Evolutionary conservation across 2,888 invertebrate species (phyloP).

Genomic region (Chydorus sphaericus): DNA sequence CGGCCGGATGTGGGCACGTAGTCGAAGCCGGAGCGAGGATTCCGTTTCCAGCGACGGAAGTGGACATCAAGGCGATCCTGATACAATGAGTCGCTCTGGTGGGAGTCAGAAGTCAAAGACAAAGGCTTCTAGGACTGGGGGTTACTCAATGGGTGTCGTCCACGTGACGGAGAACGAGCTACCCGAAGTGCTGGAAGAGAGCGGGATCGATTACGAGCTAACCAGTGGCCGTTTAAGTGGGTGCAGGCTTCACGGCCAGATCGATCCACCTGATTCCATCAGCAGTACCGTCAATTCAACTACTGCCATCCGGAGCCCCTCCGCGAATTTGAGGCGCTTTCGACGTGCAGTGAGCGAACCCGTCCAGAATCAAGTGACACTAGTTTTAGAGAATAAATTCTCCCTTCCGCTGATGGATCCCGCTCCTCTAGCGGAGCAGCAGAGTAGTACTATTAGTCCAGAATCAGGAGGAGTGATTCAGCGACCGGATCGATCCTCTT

Average conservation of each 20-base stretch:
- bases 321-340: not conserved
- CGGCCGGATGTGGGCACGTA: slow-evolving; percentile 59
- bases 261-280: not conserved
- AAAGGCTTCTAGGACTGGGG: no score
- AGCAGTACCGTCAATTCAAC: no score
- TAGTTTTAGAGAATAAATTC: not conserved
- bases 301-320: not conserved
- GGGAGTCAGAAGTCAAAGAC: slow-evolving; percentile 9
- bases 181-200: slow-evolving; percentile 9
- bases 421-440: no score
- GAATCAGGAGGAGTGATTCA: no score
- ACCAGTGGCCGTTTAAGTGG: not conserved
- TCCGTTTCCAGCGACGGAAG: slow-evolving; percentile 49
- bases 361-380: not conserved
- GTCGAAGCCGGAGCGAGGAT: slow-evolving; percentile 59
- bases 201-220: slow-evolving; percentile 7
- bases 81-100: not conserved
- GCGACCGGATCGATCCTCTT: no score
- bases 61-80: slow-evolving; percentile 44
- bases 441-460: no score
- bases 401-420: no score
- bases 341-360: slow-evolving; percentile 6
- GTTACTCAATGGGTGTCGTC: not conserved
- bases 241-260: no score
- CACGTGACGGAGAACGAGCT: slow-evolving; percentile 12